Percentiles rank a stretch among this genome's conserved stretches.
Conservation (phyloP, 2,797 vertebrate species). For the Periophthalmus magnuspinnatus region DNA sequence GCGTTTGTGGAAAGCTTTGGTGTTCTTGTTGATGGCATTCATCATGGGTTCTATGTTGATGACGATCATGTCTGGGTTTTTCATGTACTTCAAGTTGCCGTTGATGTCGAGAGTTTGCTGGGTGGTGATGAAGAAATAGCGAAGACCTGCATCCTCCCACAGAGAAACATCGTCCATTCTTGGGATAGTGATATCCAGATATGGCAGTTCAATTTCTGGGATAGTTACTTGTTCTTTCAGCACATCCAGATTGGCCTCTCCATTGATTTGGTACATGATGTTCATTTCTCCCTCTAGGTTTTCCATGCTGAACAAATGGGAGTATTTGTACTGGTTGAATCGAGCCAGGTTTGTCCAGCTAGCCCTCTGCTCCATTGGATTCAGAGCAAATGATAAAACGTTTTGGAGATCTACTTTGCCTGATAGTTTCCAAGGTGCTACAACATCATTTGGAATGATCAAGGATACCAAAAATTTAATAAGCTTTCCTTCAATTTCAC, state of each 20-base stretch:
- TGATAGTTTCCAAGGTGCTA: conserved; percentile 68
- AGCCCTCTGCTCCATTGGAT: conserved; percentile 77
- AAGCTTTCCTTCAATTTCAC: conserved; percentile 79
- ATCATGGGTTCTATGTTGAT: conserved; percentile 78
- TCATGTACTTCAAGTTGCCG: conserved; percentile 83
- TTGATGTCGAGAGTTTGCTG: conserved; percentile 88
- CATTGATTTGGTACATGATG: conserved; percentile 77
- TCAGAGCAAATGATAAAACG: conserved; percentile 82
- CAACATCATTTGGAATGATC: conserved; percentile 76
- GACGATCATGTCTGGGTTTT: conserved; percentile 83
- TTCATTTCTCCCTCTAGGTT: conserved; percentile 81
- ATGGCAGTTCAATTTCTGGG: conserved; percentile 82
- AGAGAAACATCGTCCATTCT: conserved; percentile 77
- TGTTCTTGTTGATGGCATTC: conserved; percentile 71
- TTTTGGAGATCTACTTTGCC: conserved; percentile 89
- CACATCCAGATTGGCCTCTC: conserved; percentile 88
- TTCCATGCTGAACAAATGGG: conserved; percentile 79
- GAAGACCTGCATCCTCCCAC: conserved; percentile 85
- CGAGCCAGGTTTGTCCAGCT: conserved; percentile 83
- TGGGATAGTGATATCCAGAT: conserved; percentile 71
- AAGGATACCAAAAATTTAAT: conserved; percentile 79
- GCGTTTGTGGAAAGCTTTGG: conserved; percentile 70
- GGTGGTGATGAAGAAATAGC: conserved; percentile 82
- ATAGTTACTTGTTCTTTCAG: conserved; percentile 81
- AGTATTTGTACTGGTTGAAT: conserved; percentile 92